Evolutionary conservation across 2,797 vertebrate genomes (phyloP), one percentile per base, ranked within the genome.

Genomic region (Eremophila alpestris): DNA sequence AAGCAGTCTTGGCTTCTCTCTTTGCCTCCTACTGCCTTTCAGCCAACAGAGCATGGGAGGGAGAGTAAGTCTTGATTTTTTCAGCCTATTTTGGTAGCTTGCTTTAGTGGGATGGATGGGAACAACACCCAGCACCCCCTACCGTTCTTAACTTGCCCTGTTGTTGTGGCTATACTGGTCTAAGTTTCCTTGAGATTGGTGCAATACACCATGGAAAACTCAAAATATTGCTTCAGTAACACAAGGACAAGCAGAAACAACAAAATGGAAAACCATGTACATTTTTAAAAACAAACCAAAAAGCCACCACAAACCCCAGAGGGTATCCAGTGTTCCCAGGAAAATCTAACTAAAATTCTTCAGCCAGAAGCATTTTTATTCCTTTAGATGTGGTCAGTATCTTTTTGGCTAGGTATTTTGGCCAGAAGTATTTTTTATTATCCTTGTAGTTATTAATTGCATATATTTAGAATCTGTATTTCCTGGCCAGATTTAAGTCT

Each of bases 351-450:
- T 70, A 16, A 13, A 63, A 45, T 64, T 83, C 2, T 74, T 46
- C 5, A 19, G 7, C 38, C 87, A 77, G 51, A 52, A 79, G n/a
- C 0, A 0, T 36, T 63, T 55, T 68, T 75, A 7, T 73, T 36
- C 11, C 32, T 56, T 58, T 46, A 56, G 19, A 45, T 76, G n/a
- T 17, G 19, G 19, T 62, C 56, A 51, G 13, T 87, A 54, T 80
- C 10, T 68, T 92, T 87, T 60, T 41, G 38, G 40, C 11, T 49
- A 43, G 27, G 55, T 81, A 82, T 92, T 83, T 90, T 82, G 51
- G 24, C 41, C 60, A 80, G 38, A 55, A 46, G 11, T 68, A 36
- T 80, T 54, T 68, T 83, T 91, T 71, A 22, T 60, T 85, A 83
- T 89, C 15, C 45, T 32, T 78, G 26, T 46, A 73, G n/a, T 55